phyloP scores from a whole-genome alignment of 2,113 vertebrate species.

The Semnopithecus entellus region DNA sequence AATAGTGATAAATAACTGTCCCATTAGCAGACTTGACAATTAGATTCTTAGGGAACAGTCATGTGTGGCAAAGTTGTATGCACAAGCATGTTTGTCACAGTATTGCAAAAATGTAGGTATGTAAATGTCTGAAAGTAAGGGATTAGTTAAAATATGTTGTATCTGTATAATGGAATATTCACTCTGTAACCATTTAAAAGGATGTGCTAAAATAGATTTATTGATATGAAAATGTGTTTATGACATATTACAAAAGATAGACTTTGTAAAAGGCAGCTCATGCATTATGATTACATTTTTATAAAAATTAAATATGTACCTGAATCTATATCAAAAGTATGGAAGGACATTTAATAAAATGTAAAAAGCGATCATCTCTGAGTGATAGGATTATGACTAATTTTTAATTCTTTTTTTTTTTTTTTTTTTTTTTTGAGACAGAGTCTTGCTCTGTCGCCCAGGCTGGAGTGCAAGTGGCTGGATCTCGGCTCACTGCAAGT shows the following conservation, averaged over 20 bases:
- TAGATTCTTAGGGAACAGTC: constrained; percentile 13
- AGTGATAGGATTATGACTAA: neutral
- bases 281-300: constrained; percentile 32
- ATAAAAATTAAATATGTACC: constrained; percentile 1
- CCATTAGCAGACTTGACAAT: neutral
- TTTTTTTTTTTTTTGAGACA: too few species aligned
- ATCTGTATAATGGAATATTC: neutral
- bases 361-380: neutral
- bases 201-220: neutral
- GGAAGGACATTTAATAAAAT: constrained; percentile 35
- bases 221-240: constrained; percentile 9
- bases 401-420: neutral
- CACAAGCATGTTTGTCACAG: neutral
- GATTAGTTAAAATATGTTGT: neutral
- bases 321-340: neutral
- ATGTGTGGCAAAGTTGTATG: neutral
- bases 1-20: neutral
- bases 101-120: neutral
- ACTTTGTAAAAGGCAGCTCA: neutral
- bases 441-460: too few species aligned
- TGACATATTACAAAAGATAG: constrained; percentile 3
- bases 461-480: too few species aligned
- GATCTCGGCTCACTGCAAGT: too few species aligned
- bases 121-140: constrained; percentile 1
- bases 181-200: constrained; percentile 21